These are phyloP conservation scores for Actenoides hombroni DNA, from an alignment of 2,113 vertebrate species.

Conservation along the genomic window DNA sequence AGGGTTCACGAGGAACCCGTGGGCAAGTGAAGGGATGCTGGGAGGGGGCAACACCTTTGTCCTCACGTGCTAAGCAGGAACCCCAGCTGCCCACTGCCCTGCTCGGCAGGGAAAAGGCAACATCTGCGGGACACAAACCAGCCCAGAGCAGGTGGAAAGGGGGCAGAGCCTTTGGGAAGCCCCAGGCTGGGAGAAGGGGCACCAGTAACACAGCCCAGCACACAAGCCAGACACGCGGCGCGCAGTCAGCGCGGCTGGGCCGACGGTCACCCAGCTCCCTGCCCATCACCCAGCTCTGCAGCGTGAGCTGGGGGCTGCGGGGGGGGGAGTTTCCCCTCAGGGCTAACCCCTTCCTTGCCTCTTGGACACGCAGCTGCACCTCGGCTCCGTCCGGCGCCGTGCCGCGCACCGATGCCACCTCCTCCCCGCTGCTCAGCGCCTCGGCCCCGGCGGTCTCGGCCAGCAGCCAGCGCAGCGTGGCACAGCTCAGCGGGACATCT, in stretches of 20 bases:
- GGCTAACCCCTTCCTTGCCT: conserved; percentile 77
- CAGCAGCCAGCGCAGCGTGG: conserved; percentile 86
- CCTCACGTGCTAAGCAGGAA: accelerated
- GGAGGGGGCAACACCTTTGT: not conserved
- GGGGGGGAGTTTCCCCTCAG: not conserved
- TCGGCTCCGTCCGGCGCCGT: conserved; percentile 73
- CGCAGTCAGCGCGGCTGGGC: accelerated
- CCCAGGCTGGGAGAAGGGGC: not conserved
- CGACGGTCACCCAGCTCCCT: not conserved
- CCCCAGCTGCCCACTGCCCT: not conserved
- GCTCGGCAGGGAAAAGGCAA: not conserved
- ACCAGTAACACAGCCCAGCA: not conserved
- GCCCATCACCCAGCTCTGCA: too few relatives aligned
- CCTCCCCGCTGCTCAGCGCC: not conserved
- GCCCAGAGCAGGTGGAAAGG: not conserved
- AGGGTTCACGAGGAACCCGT: not conserved
- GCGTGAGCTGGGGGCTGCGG: not conserved
- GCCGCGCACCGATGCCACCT: conserved; percentile 64
- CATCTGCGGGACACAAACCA: too few relatives aligned
- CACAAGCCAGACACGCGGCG: not conserved
- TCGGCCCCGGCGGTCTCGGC: conserved; percentile 58
- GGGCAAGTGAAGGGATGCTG: not conserved
- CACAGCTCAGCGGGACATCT: conserved; percentile 67
- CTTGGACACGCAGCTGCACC: conserved; percentile 77
- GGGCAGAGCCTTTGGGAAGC: not conserved